Percentiles rank a stretch among this genome's conserved stretches.
Evolutionary conservation across 1,140 invertebrate species (phyloP).

Genomic region (Ylistrum balloti): DNA sequence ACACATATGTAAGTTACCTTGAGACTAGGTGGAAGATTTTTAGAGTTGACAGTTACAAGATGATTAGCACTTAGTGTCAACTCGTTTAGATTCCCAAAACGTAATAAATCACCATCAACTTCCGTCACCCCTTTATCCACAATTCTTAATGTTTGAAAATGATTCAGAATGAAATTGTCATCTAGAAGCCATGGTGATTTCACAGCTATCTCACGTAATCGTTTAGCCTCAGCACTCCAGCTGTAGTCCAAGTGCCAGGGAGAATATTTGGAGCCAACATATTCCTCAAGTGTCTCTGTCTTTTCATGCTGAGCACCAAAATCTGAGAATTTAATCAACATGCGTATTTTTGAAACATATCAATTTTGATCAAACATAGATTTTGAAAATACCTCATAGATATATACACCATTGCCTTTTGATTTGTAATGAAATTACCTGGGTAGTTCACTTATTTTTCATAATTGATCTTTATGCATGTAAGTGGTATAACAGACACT

Average conservation of each 20-base stretch:
- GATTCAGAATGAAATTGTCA: slow-evolving; percentile 77
- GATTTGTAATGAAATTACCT: too few relatives aligned
- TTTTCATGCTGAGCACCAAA: slow-evolving; percentile 77
- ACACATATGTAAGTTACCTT: slow-evolving; percentile 65
- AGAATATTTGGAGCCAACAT: slow-evolving; percentile 76
- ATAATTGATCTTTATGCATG: too few relatives aligned
- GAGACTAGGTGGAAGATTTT: slow-evolving; percentile 75
- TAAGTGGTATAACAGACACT: too few relatives aligned
- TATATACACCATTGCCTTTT: too few relatives aligned
- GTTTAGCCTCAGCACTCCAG: slow-evolving; percentile 80
- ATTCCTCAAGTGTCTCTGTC: slow-evolving; percentile 78
- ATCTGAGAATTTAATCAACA: slow-evolving; percentile 65
- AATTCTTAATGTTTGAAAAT: slow-evolving; percentile 80
- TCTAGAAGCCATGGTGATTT: slow-evolving; percentile 80
- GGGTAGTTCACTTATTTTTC: too few relatives aligned
- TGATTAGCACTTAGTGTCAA: slow-evolving; percentile 79
- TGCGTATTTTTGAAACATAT: too few relatives aligned
- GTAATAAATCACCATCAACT: slow-evolving; percentile 76
- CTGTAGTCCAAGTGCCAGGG: slow-evolving; percentile 81
- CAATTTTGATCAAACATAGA: too few relatives aligned
- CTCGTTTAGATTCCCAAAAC: slow-evolving; percentile 77
- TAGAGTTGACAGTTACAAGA: slow-evolving; percentile 73
- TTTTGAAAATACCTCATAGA: too few relatives aligned
- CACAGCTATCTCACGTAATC: slow-evolving; percentile 78
- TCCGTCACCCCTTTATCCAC: slow-evolving; percentile 78